Base-by-base conservation (phyloP, 2,888 invertebrate species). In the Camptogramma bilineatum region DNA sequence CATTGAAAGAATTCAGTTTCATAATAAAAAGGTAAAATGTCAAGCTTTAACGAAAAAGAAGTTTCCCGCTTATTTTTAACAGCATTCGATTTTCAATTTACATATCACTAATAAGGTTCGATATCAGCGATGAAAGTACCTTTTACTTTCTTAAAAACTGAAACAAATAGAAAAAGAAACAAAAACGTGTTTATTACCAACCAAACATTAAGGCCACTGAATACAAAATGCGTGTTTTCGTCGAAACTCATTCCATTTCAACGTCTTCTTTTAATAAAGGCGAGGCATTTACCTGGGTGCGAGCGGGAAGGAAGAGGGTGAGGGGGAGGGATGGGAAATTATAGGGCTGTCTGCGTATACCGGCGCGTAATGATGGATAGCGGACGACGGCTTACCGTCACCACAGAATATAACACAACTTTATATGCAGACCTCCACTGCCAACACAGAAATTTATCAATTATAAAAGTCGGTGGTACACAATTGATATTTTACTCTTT, bases 351-450 rank as follows among this genome's bases (percentile, higher is more conserved):
- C 83, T 74, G 82, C 83, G 80, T 81, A 79, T 80, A 75, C 78
- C 77, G 79, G 81, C 75, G 74, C 78, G 80, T 91, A 91, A 91
- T 91, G 91, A 91, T 86, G 87, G 89, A 91, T 89, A 81, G 83
- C 77, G 82, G 79, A 73, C 79, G 79, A 79, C 80, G 81, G 77
- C 75, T 62, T 62, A 58, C 64, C 59, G 48, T 19, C 56, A 57
- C 52, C 58, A 53, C 55, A 46, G 61, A 65, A 24, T 21, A 42
- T 44, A 18, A 48, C 53, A 28, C 9, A 75, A 79, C 88, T 88
- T 48, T 42, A 8, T 18, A 10, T 39, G 31, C 18, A 39, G 4
- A 50, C 28, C 21, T 34, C 52, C 56, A 62, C 62, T 55, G 10
- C 9, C 10, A 31, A 31, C 31, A 9, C 31, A 2, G 31, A 31